phyloP scores from a whole-genome alignment of 23 tunicate species.

The Clavelina lepadiformis region DNA sequence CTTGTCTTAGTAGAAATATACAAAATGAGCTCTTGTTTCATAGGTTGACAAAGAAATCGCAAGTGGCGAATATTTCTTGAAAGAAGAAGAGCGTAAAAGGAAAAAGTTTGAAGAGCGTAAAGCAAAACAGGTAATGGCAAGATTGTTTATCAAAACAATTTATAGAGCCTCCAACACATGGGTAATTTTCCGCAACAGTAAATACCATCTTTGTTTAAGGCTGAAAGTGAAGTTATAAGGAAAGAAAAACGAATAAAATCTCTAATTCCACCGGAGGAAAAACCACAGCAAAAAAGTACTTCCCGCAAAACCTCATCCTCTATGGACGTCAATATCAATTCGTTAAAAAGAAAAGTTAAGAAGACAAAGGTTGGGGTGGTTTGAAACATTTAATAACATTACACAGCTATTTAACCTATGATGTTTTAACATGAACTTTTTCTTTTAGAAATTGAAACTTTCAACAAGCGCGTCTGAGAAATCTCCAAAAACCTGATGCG shows the following conservation, averaged over 20 bases:
- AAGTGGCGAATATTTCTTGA: constrained; percentile 93
- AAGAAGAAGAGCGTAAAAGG: constrained; percentile 64
- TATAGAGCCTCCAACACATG: background rate
- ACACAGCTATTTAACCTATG: no score
- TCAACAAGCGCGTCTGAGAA: no score
- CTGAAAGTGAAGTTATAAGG: constrained; percentile 23
- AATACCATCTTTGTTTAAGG: no score
- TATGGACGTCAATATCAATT: constrained; percentile 45
- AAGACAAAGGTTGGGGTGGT: constrained; percentile 63
- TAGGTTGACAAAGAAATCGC: constrained; percentile 83
- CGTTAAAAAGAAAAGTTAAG: constrained; percentile 61
- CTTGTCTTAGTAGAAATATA: background rate
- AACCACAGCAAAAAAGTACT: no score
- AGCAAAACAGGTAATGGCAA: constrained; percentile 40
- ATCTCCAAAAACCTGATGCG: no score
- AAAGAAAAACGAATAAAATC: constrained; percentile 48
- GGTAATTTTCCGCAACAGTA: background rate
- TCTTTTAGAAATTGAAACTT: no score
- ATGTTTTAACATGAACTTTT: no score
- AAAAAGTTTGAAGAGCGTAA: constrained; percentile 58
- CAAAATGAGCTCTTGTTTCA: no score
- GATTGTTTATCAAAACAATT: background rate
- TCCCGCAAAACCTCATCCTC: constrained; percentile 1
- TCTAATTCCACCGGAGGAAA: constrained; percentile 68
- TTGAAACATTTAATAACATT: no score